A percentile compares a stretch with the other conserved stretches of the same genome.
phyloP scores from a whole-genome alignment of 2,888 invertebrate species.

The Aelia acuminata region DNA sequence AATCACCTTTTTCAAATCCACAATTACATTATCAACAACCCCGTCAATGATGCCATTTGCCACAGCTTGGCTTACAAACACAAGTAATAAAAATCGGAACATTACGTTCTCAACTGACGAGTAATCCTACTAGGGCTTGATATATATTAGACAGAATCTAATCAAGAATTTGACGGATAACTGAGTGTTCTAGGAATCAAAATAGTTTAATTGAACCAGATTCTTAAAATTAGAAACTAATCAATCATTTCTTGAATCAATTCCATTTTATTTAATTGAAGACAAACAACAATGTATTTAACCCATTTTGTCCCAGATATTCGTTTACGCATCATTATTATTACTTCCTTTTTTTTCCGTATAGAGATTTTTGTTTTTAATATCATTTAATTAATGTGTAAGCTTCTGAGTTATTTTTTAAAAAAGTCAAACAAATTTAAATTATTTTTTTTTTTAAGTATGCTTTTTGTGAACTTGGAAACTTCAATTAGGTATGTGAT shows the following conservation, averaged over 20 bases:
- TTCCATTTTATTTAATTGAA: neutral
- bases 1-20: constrained; percentile 48
- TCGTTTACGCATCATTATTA: too few relatives aligned
- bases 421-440: too few relatives aligned
- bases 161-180: neutral
- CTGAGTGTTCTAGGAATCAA: neutral
- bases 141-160: neutral
- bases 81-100: neutral
- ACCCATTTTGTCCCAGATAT: too few relatives aligned
- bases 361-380: too few relatives aligned
- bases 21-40: constrained; percentile 59
- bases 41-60: constrained; percentile 24
- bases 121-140: neutral
- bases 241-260: neutral
- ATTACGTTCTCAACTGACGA: neutral
- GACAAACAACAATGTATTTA: neutral
- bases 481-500: too few relatives aligned
- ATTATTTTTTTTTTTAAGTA: too few relatives aligned
- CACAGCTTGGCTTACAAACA: neutral
- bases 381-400: too few relatives aligned
- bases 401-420: too few relatives aligned
- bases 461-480: too few relatives aligned
- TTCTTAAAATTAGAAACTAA: neutral
- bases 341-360: too few relatives aligned
- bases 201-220: neutral